Evolutionary conservation across 2,888 invertebrate genomes (phyloP), one percentile per base, ranked within the genome.

Genomic region (Campaea margaritaria): DNA sequence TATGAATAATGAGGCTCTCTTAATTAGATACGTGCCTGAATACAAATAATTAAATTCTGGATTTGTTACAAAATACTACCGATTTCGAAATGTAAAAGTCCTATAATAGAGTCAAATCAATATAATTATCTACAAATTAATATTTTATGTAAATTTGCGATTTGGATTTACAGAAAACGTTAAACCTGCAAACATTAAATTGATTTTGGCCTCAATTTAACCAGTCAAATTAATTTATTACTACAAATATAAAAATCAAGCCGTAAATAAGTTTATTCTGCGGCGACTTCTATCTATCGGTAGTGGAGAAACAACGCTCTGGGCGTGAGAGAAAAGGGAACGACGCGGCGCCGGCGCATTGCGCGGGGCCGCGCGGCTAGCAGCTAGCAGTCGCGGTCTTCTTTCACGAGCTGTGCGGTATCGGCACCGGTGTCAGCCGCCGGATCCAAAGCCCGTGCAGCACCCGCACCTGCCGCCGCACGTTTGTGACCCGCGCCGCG

Each of bases 361-460:
- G 70, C 61, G 60, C 49, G 39, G 27, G 31, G 5, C 34, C 45
- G 51, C 53, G 54, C 48, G 47, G 61, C 54, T 53, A 65, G 58
- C 63, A 49, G 76, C 86, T 88, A 88, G 87, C 87, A 91, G 70
- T 86, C 83, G 89, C 95, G 95, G 93, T 97, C 97, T 93, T 98
- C 98, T 86, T 96, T 96, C 71, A 98, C 98, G 71, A 98, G 94
- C 85, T 96, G 95, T 87, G 97, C 97, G 46, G 98, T 98, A 91
- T 98, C 98, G 86, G 96, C 97, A 84, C 97, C 97, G 57, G 97
- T 96, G 87, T 98, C 98, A 59, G 95, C 94, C 52, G 95, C 94
- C 3, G 98, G 98, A 90, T 97, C 97, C 62, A 98, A 93, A 95
- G 94, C 84, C 95, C 96, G 85, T 95, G 94, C 95, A 95, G 81